Conservation (phyloP, 2,888 invertebrate species). For the Caenorhabditis sp. region DNA sequence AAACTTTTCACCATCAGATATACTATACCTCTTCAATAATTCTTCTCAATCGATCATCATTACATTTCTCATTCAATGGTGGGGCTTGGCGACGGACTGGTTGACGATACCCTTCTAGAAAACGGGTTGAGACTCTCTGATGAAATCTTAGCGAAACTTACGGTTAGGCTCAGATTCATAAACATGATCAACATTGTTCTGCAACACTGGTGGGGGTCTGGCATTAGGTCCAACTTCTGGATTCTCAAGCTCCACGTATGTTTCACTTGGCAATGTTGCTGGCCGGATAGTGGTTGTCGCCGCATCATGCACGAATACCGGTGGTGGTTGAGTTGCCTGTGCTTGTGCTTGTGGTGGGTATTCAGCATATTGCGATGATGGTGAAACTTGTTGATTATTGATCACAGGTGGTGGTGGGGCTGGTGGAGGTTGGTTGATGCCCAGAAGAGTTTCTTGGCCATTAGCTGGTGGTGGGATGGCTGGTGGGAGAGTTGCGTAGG, state of each 20-base stretch:
- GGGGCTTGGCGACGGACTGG: slow-evolving; percentile 46
- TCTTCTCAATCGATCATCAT: slow-evolving; percentile 53
- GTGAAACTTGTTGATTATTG: background rate
- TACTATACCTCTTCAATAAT: slow-evolving; percentile 38
- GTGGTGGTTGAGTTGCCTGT: slow-evolving; percentile 16
- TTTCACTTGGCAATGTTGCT: slow-evolving; percentile 48
- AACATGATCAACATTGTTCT: slow-evolving; percentile 36
- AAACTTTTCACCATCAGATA: background rate
- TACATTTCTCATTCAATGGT: slow-evolving; percentile 51
- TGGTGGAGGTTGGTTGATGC: slow-evolving; percentile 31
- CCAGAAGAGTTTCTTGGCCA: slow-evolving; percentile 39
- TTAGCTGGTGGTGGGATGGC: slow-evolving; percentile 39
- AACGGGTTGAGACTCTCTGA: background rate
- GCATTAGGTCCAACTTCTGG: slow-evolving; percentile 30
- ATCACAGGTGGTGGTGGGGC: slow-evolving; percentile 18
- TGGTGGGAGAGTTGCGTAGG: slow-evolving; percentile 33
- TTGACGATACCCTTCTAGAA: slow-evolving; percentile 50
- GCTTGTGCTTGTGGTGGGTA: slow-evolving; percentile 24
- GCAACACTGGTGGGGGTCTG: slow-evolving; percentile 32
- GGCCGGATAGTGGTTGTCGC: slow-evolving; percentile 14
- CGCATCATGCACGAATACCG: slow-evolving; percentile 18
- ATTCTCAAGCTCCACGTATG: slow-evolving; percentile 51
- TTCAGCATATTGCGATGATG: slow-evolving; percentile 16
- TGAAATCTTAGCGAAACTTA: background rate
- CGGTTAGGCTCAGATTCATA: slow-evolving; percentile 53